Percentiles rank a stretch among this genome's conserved stretches.
Evolutionary conservation across 2,797 vertebrate species (phyloP).

Genomic region (Aeoliscus strigatus): DNA sequence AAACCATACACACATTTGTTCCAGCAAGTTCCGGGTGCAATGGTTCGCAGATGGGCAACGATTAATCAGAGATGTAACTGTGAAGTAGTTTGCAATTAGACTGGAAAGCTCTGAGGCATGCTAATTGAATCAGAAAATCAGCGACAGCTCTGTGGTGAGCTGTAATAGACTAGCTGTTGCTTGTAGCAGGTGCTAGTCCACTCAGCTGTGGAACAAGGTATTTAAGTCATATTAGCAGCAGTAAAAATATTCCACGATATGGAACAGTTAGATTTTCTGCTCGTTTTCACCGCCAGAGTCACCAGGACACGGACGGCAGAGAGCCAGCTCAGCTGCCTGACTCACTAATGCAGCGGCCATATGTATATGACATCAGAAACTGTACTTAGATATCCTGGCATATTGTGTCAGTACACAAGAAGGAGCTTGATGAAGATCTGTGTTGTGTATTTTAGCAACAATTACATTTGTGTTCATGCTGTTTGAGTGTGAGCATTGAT

Average conservation of each 20-base stretch:
- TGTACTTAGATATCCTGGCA: too few relatives aligned
- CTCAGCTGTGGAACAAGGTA: slow-evolving; percentile 99
- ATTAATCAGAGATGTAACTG: slow-evolving; percentile 99
- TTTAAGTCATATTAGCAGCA: slow-evolving; percentile 99
- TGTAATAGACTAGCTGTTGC: slow-evolving; percentile 97
- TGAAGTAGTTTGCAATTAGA: slow-evolving; percentile 99
- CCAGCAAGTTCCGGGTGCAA: slow-evolving; percentile 87
- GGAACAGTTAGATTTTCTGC: slow-evolving; percentile 98
- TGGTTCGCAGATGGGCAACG: slow-evolving; percentile 97
- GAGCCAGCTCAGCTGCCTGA: too few relatives aligned
- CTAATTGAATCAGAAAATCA: slow-evolving; percentile 99
- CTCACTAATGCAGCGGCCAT: too few relatives aligned
- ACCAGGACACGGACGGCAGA: slow-evolving; percentile 65
- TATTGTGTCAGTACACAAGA: slow-evolving; percentile 2
- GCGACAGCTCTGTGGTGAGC: slow-evolving; percentile 83
- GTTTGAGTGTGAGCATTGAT: slow-evolving; percentile 7
- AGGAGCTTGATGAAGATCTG: neutral
- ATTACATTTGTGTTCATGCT: slow-evolving; percentile 2
- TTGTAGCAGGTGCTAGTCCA: slow-evolving; percentile 99
- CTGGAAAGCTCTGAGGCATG: slow-evolving; percentile 99
- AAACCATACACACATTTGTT: slow-evolving; percentile 89
- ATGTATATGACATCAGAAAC: too few relatives aligned
- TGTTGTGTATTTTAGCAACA: slow-evolving; percentile 3
- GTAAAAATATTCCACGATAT: slow-evolving; percentile 98
- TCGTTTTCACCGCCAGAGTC: slow-evolving; percentile 87